Evolutionary conservation across 2,797 vertebrate species (phyloP).

Genomic region (Passerculus sandwichensis): DNA sequence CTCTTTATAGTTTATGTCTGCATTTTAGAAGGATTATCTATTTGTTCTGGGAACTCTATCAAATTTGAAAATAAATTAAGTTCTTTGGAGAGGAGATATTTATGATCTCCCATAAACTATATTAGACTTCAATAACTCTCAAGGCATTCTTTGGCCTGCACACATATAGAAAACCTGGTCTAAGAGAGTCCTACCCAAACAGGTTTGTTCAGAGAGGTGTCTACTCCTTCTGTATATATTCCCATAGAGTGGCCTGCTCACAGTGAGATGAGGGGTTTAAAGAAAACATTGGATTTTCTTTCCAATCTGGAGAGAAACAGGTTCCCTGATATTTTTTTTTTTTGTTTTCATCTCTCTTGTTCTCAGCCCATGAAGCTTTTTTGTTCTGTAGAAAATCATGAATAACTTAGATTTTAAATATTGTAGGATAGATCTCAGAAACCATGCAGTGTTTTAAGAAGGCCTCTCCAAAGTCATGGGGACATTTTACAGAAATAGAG

Average conservation of each 20-base stretch:
- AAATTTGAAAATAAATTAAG: neutral
- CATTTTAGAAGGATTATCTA: neutral
- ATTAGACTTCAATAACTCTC: neutral
- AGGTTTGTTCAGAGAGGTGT: neutral
- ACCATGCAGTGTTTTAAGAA: neutral
- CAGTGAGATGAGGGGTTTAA: accelerated
- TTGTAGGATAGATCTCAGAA: neutral
- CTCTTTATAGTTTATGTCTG: neutral
- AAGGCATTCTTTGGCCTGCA: neutral
- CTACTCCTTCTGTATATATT: neutral
- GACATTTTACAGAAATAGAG: neutral
- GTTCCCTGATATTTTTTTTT: neutral
- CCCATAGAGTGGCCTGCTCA: neutral
- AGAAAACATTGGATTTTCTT: neutral
- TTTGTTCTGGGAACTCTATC: neutral
- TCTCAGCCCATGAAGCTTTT: neutral
- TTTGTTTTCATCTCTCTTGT: neutral
- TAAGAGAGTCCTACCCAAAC: neutral
- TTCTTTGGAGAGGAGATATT: neutral
- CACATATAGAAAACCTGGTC: neutral
- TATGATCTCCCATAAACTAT: neutral
- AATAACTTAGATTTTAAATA: neutral
- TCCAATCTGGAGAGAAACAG: neutral
- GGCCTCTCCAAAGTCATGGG: neutral
- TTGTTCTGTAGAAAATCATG: neutral